Base-by-base conservation (phyloP, 2,113 vertebrate genomes). In the Penelope pileata region DNA sequence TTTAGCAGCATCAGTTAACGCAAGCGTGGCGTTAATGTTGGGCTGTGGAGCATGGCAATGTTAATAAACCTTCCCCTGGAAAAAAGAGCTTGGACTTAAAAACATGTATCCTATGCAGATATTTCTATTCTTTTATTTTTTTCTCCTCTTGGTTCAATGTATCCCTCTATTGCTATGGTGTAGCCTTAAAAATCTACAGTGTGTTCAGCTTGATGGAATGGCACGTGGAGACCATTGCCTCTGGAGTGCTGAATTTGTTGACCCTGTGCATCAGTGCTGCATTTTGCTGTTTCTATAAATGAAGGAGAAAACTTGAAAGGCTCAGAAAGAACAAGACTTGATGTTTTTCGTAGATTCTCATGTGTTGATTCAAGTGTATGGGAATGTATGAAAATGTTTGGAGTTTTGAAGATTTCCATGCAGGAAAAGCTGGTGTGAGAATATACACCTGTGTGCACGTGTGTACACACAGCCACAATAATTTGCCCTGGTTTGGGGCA, bases 401-500 rank as follows among this genome's bases (percentile, higher is more conserved):
- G 68, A 26, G 32, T 60, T 75, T 14, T 22, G 73, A 18, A 19
- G 45, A n/a, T 74, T 83, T 77, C 38, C 16, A 1, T 58, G n/a
- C 60, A 56, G 58, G 76, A 60, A 48, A 54, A 69, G 40, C 40
- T 16, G 59, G 40, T 27, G 38, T 29, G 45, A 2, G 88, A 75
- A 67, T 45, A 5, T 3, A 8, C 23, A 3, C 2, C 0, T 7
- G 10, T 27, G 27, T 43, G 36, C 2, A 1, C 26, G 1, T 7
- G 14, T 30, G 50, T 50, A 22, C 66, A 1, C 67, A 53, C 76
- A 76, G 42, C 77, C 76, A 23, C 88, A 42, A 0, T 69, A 50
- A 91, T 96, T 94, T 95, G 53, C 66, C 60, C 24, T n/a, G 82
- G 6, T 89, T 96, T 85, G 51, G 89, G 89, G 79, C 78, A 29